phyloP scores from a whole-genome alignment of 2,113 vertebrate species.

The Oostethus manadensis region DNA sequence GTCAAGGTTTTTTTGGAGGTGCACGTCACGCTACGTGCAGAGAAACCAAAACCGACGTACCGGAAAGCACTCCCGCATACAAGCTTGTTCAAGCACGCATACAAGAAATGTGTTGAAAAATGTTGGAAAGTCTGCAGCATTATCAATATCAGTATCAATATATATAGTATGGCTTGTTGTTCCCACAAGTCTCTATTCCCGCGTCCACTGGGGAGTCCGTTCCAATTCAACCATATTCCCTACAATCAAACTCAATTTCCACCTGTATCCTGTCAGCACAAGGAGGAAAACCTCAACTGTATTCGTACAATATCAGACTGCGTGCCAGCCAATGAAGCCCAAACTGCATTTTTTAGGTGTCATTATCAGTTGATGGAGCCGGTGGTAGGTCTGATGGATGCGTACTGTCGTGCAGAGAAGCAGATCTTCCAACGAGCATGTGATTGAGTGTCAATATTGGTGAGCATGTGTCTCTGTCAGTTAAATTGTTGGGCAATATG shows the following conservation, averaged over 20 bases:
- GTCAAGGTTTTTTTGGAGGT: too few species aligned
- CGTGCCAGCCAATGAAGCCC: neutral
- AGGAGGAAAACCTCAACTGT: neutral
- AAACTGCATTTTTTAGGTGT: neutral
- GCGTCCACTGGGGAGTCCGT: neutral
- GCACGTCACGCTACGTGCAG: too few species aligned
- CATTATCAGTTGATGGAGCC: neutral
- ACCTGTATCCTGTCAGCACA: neutral
- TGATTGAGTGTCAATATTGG: slow-evolving; percentile 27
- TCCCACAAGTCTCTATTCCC: neutral
- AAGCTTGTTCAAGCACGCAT: too few species aligned
- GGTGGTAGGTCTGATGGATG: neutral
- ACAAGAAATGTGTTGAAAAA: too few species aligned
- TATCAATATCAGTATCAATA: too few species aligned
- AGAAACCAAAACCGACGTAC: too few species aligned
- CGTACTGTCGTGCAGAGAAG: neutral
- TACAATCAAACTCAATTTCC: neutral
- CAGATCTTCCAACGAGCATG: neutral
- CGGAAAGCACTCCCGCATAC: too few species aligned
- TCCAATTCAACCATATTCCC: neutral
- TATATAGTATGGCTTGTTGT: too few species aligned
- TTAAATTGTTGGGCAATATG: slow-evolving; percentile 35
- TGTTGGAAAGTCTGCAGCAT: too few species aligned
- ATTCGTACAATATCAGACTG: neutral
- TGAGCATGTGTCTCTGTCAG: slow-evolving; percentile 39